Percentiles rank a stretch among this genome's conserved stretches.
Evolutionary conservation across 2,888 invertebrate genomes (phyloP).

Genomic region (Diplolepis rosae): DNA sequence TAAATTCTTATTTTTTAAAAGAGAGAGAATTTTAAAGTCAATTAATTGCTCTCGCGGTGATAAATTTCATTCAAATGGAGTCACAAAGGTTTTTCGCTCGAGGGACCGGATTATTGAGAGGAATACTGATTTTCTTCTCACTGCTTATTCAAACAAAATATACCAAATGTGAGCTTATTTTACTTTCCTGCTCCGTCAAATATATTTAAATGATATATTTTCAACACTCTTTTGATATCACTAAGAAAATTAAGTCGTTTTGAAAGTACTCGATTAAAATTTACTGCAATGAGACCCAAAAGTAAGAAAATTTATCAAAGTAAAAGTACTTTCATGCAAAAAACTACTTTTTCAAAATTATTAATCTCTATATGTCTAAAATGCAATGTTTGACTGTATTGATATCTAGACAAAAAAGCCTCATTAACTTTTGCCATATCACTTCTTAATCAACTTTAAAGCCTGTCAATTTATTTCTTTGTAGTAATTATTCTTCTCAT

Average conservation of each 20-base stretch:
- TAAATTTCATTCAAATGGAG: constrained; percentile 28
- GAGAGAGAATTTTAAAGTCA: constrained; percentile 14
- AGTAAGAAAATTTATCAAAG: not conserved
- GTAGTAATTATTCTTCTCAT: not conserved
- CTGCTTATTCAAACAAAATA: constrained; percentile 11
- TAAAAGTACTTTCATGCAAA: not conserved
- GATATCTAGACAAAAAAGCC: not conserved
- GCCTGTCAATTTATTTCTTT: not conserved
- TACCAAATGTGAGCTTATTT: constrained; percentile 3
- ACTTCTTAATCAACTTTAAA: not conserved
- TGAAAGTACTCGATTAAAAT: not conserved
- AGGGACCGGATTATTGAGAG: constrained; percentile 22
- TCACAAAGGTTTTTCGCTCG: constrained; percentile 27
- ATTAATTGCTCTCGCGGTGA: constrained; percentile 19
- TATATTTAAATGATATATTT: not conserved
- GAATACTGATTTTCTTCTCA: constrained; percentile 26
- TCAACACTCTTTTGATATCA: not conserved
- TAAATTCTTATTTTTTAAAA: not conserved
- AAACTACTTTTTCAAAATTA: not conserved
- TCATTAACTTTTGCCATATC: not conserved
- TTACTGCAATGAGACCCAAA: not conserved
- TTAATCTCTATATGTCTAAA: not conserved
- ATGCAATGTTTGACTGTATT: not conserved
- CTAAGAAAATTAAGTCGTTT: not conserved
- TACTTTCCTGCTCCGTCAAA: not conserved